Conservation (phyloP, 1,140 invertebrate genomes). For the Lasaia peninsularis region DNA sequence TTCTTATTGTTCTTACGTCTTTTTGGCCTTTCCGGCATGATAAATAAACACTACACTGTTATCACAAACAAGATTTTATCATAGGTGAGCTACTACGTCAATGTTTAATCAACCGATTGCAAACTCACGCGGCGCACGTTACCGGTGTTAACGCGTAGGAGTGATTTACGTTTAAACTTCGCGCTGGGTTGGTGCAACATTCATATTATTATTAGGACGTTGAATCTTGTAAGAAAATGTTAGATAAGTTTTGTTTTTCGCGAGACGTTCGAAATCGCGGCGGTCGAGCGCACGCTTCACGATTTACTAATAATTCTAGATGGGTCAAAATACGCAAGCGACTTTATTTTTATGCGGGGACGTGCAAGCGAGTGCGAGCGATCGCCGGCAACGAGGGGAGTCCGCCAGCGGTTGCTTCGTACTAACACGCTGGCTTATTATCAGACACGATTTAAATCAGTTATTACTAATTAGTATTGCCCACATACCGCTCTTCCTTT, state of each 20-base stretch:
- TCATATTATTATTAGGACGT: conserved; percentile 25
- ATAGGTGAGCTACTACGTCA: conserved; percentile 43
- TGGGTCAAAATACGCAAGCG: conserved; percentile 69
- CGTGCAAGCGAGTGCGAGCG: conserved; percentile 61
- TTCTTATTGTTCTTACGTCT: conserved; percentile 70
- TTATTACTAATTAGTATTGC: conserved; percentile 72
- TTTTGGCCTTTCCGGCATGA: conserved; percentile 65
- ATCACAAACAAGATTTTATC: conserved; percentile 53
- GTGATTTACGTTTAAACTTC: conserved; percentile 21
- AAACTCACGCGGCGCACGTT: conserved; percentile 35
- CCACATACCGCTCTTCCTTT: conserved; percentile 52
- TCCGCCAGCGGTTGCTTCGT: conserved; percentile 40
- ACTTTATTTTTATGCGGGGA: conserved; percentile 75
- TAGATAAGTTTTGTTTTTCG: conserved; percentile 51
- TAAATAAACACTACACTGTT: conserved; percentile 47
- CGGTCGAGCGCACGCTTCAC: conserved; percentile 63
- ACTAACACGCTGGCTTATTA: conserved; percentile 50
- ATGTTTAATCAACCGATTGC: conserved; percentile 39
- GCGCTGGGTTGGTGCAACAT: neutral
- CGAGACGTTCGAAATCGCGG: conserved; percentile 56
- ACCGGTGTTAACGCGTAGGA: conserved; percentile 54
- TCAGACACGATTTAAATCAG: conserved; percentile 56
- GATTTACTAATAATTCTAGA: conserved; percentile 77
- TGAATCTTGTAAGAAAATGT: conserved; percentile 48
- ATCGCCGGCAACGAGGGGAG: conserved; percentile 47